Evolutionary conservation across 2,888 invertebrate species (phyloP).

Genomic region (Eupithecia dodoneata): DNA sequence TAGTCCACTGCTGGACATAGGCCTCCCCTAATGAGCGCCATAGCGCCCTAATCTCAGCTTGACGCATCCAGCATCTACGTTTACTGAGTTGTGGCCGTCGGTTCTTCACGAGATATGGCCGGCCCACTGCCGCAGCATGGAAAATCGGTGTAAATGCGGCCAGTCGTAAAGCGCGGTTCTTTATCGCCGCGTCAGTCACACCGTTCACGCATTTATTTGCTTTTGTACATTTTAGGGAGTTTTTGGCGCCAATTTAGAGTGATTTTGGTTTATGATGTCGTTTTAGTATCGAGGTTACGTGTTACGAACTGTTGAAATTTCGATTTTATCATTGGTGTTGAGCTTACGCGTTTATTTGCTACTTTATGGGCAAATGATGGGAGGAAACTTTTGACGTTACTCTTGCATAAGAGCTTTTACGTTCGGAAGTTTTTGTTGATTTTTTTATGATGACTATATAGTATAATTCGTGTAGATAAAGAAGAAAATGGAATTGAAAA

Average conservation of each 20-base stretch:
- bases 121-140: too few species aligned
- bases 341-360: conserved; percentile 1
- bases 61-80: too few species aligned
- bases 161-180: conserved; percentile 56
- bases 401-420: background rate
- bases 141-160: conserved; percentile 34
- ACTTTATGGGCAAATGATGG: background rate
- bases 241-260: conserved; percentile 37
- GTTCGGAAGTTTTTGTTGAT: background rate
- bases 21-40: too few species aligned
- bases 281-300: conserved; percentile 23
- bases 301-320: conserved; percentile 22
- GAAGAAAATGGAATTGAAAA: too few species aligned
- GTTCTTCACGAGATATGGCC: too few species aligned
- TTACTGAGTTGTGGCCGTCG: too few species aligned
- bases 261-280: conserved; percentile 34
- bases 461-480: too few species aligned
- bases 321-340: conserved; percentile 3
- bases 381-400: background rate
- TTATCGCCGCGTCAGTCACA: conserved; percentile 47
- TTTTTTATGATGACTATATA: background rate
- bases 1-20: too few species aligned
- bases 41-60: too few species aligned
- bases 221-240: conserved; percentile 28
- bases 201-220: conserved; percentile 42